A percentile compares a stretch with the other conserved stretches of the same genome.
These are phyloP conservation scores for Gnathonemus longibarbis DNA, from an alignment of 2,113 vertebrate species.

Conservation along the genomic window DNA sequence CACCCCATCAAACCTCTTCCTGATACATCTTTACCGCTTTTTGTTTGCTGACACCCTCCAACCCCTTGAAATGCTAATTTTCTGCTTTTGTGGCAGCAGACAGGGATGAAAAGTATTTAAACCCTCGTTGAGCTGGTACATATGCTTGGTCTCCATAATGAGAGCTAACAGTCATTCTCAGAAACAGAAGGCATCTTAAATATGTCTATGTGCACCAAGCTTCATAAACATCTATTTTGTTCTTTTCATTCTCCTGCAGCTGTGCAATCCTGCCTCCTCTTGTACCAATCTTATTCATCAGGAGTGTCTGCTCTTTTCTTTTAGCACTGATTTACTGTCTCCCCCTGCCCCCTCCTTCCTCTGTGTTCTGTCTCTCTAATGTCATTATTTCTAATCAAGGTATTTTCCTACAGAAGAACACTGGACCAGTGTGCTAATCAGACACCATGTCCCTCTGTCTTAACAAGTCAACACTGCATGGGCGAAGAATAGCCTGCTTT, in stretches of 20 bases:
- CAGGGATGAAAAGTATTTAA: slow-evolving; percentile 35
- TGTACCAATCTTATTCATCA: slow-evolving; percentile 16
- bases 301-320: slow-evolving; percentile 21
- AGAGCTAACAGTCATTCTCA: slow-evolving; percentile 55
- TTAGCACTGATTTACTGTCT: not conserved
- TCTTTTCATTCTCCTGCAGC: not conserved
- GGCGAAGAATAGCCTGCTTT: not conserved
- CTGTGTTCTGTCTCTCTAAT: slow-evolving; percentile 33
- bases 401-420: slow-evolving; percentile 52
- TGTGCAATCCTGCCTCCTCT: not conserved
- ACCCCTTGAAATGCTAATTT: slow-evolving; percentile 38
- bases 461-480: not conserved
- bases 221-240: not conserved
- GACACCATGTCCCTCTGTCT: slow-evolving; percentile 17
- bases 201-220: not conserved
- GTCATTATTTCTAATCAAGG: slow-evolving; percentile 61
- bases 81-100: slow-evolving; percentile 35
- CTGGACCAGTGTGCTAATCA: slow-evolving; percentile 43
- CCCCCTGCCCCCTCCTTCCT: not conserved
- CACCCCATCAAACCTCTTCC: not conserved
- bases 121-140: slow-evolving; percentile 45
- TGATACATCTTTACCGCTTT: not conserved
- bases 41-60: not conserved
- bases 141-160: slow-evolving; percentile 43
- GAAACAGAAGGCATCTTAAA: slow-evolving; percentile 44